Base-by-base conservation (phyloP, 2,888 invertebrate genomes). In the Apodemia hepburni region DNA sequence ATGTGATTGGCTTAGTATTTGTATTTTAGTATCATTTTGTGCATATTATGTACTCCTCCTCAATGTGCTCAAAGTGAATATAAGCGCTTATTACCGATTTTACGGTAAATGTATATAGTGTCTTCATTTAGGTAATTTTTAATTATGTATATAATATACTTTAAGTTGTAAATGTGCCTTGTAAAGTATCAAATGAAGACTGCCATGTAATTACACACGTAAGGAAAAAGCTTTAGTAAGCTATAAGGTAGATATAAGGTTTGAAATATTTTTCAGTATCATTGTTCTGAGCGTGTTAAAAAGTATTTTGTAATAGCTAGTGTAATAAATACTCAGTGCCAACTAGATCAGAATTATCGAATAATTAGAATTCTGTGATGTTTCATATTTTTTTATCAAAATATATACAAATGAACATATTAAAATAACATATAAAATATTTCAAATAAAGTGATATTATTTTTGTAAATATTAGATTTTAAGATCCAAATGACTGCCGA, bases 1-100 rank as follows among this genome's bases (percentile, higher is more conserved):
- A 90, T 91, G 71, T 84, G 73, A 90, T 91, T 89, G 89, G 86
- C 71, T 67, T 81, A 80, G 75, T 77, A 72, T 75, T 72, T 74
- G 63, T 74, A 74, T 72, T 75, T 68, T 77, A 75, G 68, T 75
- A 71, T 87, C 87, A 88, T 89, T 89, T 89, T 88, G 88, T 81
- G 88, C 89, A 87, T 88, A 79, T 83, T 77, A 76, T 72, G 78
- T 74, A 77, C 71, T 68, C 67, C 65, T 61, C 78, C 74, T 79
- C 78, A 74, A 82, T 85, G 79, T 90, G 90, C 89, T 86, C 90
- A 87, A 87, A 90, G 84, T 90, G 90, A 85, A 86, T 76, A 79
- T 90, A 90, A 88, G 87, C 84, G 88, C 87, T 88, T 87, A 84
- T 85, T 90, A 89, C 90, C 90, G 87, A 89, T 90, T 90, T 88